A percentile compares a stretch with the other conserved stretches of the same genome.
These are phyloP conservation scores for Notoglanidium macrostoma DNA, from an alignment of 2,797 vertebrate species.

Conservation along the genomic window DNA sequence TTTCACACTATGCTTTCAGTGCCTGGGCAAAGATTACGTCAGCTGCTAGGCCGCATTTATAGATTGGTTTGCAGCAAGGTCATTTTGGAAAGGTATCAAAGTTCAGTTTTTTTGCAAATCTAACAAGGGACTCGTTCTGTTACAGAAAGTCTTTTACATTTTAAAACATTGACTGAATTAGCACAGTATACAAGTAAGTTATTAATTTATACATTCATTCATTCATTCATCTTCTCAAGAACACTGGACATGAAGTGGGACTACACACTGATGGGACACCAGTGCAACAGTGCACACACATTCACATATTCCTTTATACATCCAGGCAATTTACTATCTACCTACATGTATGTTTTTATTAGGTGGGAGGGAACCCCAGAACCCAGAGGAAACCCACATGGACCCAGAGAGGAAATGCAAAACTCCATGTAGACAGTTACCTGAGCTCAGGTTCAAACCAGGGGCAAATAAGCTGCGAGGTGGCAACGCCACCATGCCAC, in stretches of 20 bases:
- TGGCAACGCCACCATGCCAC: no score
- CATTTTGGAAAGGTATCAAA: slow-evolving; percentile 42
- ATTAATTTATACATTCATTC: background rate
- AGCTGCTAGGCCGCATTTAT: background rate
- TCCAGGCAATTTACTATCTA: background rate
- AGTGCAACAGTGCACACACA: background rate
- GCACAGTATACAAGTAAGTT: background rate
- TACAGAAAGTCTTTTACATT: background rate
- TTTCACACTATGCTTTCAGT: background rate
- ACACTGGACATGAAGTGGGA: background rate
- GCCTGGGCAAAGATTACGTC: background rate
- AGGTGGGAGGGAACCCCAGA: background rate
- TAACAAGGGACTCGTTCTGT: background rate
- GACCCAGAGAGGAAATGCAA: background rate
- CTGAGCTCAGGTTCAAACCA: background rate
- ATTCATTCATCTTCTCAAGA: background rate
- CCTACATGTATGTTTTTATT: background rate
- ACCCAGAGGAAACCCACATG: background rate
- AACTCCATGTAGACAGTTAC: background rate
- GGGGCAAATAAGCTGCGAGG: background rate
- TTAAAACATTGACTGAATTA: background rate
- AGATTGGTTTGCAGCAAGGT: slow-evolving; percentile 28
- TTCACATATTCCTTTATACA: background rate
- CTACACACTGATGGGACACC: background rate
- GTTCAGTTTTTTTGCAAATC: slow-evolving; percentile 41